A percentile compares a stretch with the other conserved stretches of the same genome.
These are phyloP conservation scores for Drosophila pachea DNA, from an alignment of 1,140 invertebrate genomes.

Conservation along the genomic window DNA sequence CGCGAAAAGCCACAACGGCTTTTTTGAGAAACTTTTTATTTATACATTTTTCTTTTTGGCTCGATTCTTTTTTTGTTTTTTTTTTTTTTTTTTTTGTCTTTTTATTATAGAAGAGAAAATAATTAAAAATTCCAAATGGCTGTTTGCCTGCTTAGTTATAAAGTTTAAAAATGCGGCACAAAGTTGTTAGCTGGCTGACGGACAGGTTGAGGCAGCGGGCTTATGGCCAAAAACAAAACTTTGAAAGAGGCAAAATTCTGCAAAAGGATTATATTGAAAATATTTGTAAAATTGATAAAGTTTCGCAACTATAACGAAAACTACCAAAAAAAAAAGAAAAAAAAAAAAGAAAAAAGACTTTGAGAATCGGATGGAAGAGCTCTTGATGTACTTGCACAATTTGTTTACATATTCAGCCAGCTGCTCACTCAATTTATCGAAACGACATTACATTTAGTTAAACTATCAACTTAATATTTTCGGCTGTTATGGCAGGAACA, in stretches of 20 bases:
- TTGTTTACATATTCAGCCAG: background rate
- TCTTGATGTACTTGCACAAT: background rate
- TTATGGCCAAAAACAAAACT: constrained; percentile 22
- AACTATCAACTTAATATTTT: constrained; percentile 13
- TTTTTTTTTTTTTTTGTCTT: constrained; percentile 21
- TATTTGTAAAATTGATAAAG: constrained; percentile 19
- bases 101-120: constrained; percentile 50
- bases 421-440: constrained; percentile 16
- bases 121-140: constrained; percentile 72
- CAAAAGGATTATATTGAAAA: constrained; percentile 24
- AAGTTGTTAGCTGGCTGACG: constrained; percentile 43
- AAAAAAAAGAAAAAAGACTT: no score
- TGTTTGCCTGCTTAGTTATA: constrained; percentile 54
- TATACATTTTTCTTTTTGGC: constrained; percentile 9
- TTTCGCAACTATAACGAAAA: background rate
- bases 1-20: constrained; percentile 9
- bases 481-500: constrained; percentile 4
- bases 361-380: no score
- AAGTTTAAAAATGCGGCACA: constrained; percentile 51
- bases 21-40: constrained; percentile 11
- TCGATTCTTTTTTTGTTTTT: background rate
- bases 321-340: no score
- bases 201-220: constrained; percentile 12
- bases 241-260: constrained; percentile 6
- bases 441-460: background rate